Evolutionary conservation across 1,140 invertebrate species (phyloP), one percentile per base, ranked within the genome.

Genomic region (Drosophila malerkotliana): DNA sequence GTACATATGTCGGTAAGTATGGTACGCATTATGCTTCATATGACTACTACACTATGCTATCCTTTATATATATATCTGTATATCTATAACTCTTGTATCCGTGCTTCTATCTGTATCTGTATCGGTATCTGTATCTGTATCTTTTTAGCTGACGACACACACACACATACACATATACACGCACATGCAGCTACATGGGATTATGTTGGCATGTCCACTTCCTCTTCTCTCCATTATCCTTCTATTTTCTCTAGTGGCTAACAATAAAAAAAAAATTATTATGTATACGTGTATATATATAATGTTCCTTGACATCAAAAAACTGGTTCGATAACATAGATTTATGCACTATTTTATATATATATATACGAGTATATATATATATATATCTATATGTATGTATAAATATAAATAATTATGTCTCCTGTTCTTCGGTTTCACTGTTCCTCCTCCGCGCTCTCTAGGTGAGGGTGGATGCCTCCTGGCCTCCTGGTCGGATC

Each of bases 371-470:
- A 34, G 10, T 72, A 53, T 68, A 71, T 45, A 39, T 68, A 71
- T 45, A 39, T 69, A 53, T 47, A 47, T 58, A 67, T 54, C 37
- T 44, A 47, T 64, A 30, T 64, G 15, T 66, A 60, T 69, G n/a
- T 62, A 62, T 63, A 75, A 37, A 64, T 76, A 78, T 72, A 66
- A 52, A 78, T 64, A 78, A 72, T 79, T 48, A 68, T 67, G 57
- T 44, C 55, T 51, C 53, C 30, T 45, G 49, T 14, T 44, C n/a
- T 58, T 21, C 44, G 61, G 61, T 34, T 67, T 14, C 8, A 28
- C 45, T 14, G 21, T 8, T 15, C 24, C 18, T 56, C 21, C 30
- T 41, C 14, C 14, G 26, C 47, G 32, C 12, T 39, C 26, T 57
- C 24, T 30, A 53, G 62, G 41, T 59, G 14, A 44, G 54, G 32